Evolutionary conservation across 2,113 vertebrate species (phyloP).

Genomic region (Delphinus delphis): DNA sequence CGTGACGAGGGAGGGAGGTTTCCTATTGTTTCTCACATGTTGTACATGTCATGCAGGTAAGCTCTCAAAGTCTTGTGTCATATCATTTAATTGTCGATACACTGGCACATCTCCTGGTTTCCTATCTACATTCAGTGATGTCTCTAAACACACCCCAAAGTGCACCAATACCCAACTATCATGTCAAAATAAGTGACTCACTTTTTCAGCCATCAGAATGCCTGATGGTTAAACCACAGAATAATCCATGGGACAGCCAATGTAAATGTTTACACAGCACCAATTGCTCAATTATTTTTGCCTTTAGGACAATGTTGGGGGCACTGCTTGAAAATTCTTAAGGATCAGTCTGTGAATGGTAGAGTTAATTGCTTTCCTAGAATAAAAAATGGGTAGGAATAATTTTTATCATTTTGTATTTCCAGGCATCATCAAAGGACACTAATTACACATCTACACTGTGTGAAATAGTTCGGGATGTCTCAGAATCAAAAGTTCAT

Average conservation of each 20-base stretch:
- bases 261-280: not conserved
- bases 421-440: not conserved
- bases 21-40: not conserved
- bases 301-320: not conserved
- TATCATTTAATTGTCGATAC: not conserved
- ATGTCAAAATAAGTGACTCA: not conserved
- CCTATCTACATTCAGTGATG: not conserved
- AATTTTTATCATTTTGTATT: not conserved
- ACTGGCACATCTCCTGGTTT: not conserved
- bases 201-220: not conserved
- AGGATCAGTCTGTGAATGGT: not conserved
- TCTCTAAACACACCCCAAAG: no score
- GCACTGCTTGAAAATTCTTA: not conserved
- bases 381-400: not conserved
- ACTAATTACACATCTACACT: not conserved
- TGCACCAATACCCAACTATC: not conserved
- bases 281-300: not conserved
- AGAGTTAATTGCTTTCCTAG: not conserved
- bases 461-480: not conserved
- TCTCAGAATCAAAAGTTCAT: not conserved
- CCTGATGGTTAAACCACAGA: not conserved
- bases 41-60: not conserved
- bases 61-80: not conserved
- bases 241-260: not conserved
- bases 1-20: not conserved